Evolutionary conservation across 2,888 invertebrate species (phyloP), one percentile per base, ranked within the genome.

Genomic region (Pristionchus japonicus): DNA sequence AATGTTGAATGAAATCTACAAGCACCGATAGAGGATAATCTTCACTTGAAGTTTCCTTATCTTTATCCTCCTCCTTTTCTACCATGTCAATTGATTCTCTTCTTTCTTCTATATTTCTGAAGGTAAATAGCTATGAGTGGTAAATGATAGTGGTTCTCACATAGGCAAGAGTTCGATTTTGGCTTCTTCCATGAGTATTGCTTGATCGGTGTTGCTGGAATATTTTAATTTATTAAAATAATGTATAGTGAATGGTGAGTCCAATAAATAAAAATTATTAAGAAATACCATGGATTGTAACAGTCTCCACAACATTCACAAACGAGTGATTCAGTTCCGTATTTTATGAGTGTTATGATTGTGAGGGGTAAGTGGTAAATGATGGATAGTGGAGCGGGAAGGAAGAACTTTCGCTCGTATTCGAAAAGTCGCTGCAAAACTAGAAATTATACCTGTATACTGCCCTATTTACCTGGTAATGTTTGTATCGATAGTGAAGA

Each of bases 401-500:
- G 11, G 2, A 9, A 11, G 7, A 40, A 9, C 11, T 74, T 74
- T 11, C 20, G 37, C n/a, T 74, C 74, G 74, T 6, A 74, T 23
- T 40, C 37, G 74, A 40, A 37, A 4, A 74, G n/a, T 74, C 74
- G 37, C 74, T 74, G 74, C 2, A 74, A 40, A 3, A 70, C 6
- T 57, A 20, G 17, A 17, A n/a, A 7, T 27, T 61, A 61, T 3
- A n/a, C 4, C 13, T 17, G 37, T 20, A 17, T 6, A 37, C 7
- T 37, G 15, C 6, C 11, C 34, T 3, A 27, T 61, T 3, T 20
- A 84, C 84, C 84, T 84, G 52, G n/a, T 91, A 91, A 52, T 90
- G 87, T 70, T 90, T 90, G 64, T 89, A 90, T 64, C 90, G 90
- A 89, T 90, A 91, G 88, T 90, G 90, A 86, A 91, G 89, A 67